These are phyloP conservation scores for Choloepus hoffmanni DNA, from an alignment of 2,113 vertebrate genomes.

Conservation along the genomic window DNA sequence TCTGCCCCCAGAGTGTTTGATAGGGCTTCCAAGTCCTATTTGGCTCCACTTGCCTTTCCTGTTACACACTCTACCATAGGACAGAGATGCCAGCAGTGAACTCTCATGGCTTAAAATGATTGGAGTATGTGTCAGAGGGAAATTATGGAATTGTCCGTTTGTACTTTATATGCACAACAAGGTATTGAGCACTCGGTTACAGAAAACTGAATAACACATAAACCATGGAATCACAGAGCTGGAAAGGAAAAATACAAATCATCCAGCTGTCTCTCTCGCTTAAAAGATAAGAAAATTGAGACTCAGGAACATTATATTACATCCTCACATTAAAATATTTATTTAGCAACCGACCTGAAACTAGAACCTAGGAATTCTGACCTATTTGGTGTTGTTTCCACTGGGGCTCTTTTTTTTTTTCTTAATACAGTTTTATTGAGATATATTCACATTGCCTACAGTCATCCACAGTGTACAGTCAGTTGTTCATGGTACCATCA, in stretches of 20 bases:
- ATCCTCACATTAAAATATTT: slow-evolving; percentile 10
- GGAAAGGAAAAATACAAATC: slow-evolving; percentile 10
- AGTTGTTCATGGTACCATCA: no score
- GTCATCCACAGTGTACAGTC: no score
- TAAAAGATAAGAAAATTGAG: slow-evolving; percentile 54
- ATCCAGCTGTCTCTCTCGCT: neutral
- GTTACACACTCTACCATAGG: slow-evolving; percentile 49
- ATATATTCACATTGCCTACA: no score
- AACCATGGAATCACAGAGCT: neutral
- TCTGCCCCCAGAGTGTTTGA: slow-evolving; percentile 50
- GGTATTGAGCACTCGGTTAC: slow-evolving; percentile 26
- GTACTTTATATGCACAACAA: slow-evolving; percentile 39
- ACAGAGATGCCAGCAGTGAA: slow-evolving; percentile 54
- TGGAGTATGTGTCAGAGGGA: slow-evolving; percentile 50
- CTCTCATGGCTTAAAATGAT: slow-evolving; percentile 34
- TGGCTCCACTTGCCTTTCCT: slow-evolving; percentile 38
- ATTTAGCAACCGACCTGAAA: slow-evolving; percentile 4
- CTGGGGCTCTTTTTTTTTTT: neutral
- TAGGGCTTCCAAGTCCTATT: slow-evolving; percentile 53
- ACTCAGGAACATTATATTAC: neutral
- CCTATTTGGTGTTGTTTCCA: slow-evolving; percentile 3
- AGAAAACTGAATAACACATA: slow-evolving; percentile 20
- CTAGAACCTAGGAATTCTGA: slow-evolving; percentile 48
- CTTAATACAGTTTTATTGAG: no score
- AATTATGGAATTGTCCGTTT: slow-evolving; percentile 54